These are phyloP conservation scores for Chromoteleia sp. DNA, from an alignment of 2,888 invertebrate species.

Conservation along the genomic window DNA sequence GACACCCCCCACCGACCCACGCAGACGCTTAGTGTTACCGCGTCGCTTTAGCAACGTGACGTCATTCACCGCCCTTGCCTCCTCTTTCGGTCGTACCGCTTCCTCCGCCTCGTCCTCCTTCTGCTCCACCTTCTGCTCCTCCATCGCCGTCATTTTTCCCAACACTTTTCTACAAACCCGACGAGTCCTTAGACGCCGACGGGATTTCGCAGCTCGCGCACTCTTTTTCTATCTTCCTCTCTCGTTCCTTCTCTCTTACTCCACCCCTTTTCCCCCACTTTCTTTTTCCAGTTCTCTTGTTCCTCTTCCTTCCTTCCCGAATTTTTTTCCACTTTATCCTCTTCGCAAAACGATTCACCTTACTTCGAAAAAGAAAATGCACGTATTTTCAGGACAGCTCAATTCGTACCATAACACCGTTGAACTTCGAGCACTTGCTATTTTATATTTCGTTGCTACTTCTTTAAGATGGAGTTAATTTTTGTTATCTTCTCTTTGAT, in stretches of 20 bases:
- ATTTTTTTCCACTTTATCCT: not conserved
- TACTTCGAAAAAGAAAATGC: conserved; percentile 10
- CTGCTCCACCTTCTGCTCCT: conserved; percentile 65
- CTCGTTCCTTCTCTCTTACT: conserved; percentile 8
- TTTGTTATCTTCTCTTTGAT: not conserved
- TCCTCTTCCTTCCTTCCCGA: not conserved
- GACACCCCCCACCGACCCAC: conserved; percentile 82
- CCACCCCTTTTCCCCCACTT: not conserved
- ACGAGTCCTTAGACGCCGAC: conserved; percentile 44
- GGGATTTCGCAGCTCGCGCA: conserved; percentile 34
- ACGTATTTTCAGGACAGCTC: conserved; percentile 29
- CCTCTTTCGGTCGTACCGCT: conserved; percentile 54
- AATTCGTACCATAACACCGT: conserved; percentile 7
- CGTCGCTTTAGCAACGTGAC: conserved; percentile 85
- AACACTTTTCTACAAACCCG: conserved; percentile 41
- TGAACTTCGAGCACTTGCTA: not conserved
- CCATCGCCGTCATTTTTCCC: conserved; percentile 63
- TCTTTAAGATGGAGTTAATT: not conserved
- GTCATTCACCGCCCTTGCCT: conserved; percentile 79
- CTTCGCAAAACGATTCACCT: conserved; percentile 14
- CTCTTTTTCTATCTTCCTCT: not conserved
- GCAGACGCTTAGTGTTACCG: conserved; percentile 83
- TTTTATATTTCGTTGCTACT: not conserved
- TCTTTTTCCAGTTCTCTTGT: not conserved
- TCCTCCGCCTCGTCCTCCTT: conserved; percentile 61